These are phyloP conservation scores for Chamaea fasciata DNA, from an alignment of 2,113 vertebrate genomes.

Conservation along the genomic window DNA sequence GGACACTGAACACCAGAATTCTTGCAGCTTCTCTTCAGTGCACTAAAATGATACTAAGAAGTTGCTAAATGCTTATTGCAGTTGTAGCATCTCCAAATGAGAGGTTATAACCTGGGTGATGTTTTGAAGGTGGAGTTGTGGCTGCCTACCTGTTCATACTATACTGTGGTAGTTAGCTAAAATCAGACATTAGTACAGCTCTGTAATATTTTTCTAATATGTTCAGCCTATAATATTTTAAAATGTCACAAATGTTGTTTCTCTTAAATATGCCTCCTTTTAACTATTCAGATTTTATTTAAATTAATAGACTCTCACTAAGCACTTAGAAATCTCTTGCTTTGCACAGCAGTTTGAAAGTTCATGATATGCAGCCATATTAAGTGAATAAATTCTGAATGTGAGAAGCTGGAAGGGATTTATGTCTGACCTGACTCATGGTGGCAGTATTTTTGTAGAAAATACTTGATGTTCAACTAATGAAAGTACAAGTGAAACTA, in stretches of 20 bases:
- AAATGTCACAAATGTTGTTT: background rate
- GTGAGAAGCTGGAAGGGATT: background rate
- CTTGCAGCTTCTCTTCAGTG: background rate
- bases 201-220: background rate
- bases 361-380: background rate
- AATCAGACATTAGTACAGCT: background rate
- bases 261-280: background rate
- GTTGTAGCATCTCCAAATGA: background rate
- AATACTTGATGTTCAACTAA: background rate
- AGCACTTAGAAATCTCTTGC: background rate
- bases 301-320: background rate
- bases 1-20: background rate
- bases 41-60: background rate
- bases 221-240: background rate
- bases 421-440: background rate
- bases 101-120: background rate
- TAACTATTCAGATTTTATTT: background rate
- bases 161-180: background rate
- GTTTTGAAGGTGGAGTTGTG: background rate
- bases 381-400: background rate
- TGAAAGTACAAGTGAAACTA: background rate
- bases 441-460: slow-evolving; percentile 32
- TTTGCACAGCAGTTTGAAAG: background rate
- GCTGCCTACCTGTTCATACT: background rate
- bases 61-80: background rate